These are phyloP conservation scores for Geotrypetes seraphini DNA, from an alignment of 2,797 vertebrate genomes.

Conservation along the genomic window DNA sequence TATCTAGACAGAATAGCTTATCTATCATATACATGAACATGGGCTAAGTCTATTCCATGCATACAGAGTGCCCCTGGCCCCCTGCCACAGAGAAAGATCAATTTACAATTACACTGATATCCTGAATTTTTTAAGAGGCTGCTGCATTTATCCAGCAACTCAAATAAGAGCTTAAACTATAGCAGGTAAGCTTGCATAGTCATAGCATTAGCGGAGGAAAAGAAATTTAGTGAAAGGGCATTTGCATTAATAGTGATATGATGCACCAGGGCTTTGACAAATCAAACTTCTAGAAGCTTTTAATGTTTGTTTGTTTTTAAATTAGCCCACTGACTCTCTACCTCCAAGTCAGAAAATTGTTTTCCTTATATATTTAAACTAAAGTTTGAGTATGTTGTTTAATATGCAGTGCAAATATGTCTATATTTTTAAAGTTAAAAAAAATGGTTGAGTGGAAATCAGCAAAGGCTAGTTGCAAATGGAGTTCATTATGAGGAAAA, in stretches of 20 bases:
- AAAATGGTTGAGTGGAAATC: too few species aligned
- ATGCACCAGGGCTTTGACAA: not conserved
- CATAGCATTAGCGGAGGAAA: slow-evolving; percentile 23
- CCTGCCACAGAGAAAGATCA: slow-evolving; percentile 34
- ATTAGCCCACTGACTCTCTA: too few species aligned
- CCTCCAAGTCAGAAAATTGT: too few species aligned
- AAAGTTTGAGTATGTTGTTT: too few species aligned
- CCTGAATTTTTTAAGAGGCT: slow-evolving; percentile 78
- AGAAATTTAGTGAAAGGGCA: slow-evolving; percentile 16
- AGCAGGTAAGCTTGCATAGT: slow-evolving; percentile 43
- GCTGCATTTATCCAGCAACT: slow-evolving; percentile 47
- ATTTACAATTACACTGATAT: slow-evolving; percentile 41
- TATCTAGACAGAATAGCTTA: too few species aligned
- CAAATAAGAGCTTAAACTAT: slow-evolving; percentile 66
- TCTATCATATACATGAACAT: slow-evolving; percentile 5
- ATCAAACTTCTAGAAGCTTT: too few species aligned
- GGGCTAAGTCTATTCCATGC: slow-evolving; percentile 7
- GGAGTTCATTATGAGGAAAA: too few species aligned
- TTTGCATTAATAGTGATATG: not conserved
- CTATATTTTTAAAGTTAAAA: too few species aligned
- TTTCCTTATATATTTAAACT: too few species aligned
- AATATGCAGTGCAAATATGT: too few species aligned
- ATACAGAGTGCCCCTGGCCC: slow-evolving; percentile 12
- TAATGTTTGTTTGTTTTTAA: too few species aligned
- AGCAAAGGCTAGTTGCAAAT: too few species aligned